These are phyloP conservation scores for Zootermopsis nevadensis DNA, from an alignment of 2,888 invertebrate species.

Conservation along the genomic window DNA sequence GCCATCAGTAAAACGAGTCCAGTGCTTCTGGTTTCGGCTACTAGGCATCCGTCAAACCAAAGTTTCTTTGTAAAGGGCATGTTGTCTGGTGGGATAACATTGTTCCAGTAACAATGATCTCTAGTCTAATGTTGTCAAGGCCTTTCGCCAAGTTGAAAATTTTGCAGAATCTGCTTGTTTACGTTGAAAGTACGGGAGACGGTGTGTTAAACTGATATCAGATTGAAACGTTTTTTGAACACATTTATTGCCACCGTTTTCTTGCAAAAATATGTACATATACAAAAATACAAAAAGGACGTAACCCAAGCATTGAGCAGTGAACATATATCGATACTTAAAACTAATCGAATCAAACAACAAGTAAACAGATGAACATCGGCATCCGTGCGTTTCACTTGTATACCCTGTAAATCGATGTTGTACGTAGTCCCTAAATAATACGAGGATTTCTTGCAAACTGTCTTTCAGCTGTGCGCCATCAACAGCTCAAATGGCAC, in stretches of 20 bases:
- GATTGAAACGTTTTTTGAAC: background rate
- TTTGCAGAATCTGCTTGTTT: no score
- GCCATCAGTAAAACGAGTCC: no score
- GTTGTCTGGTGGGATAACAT: no score
- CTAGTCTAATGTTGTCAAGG: no score
- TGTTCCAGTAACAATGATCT: no score
- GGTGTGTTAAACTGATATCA: no score
- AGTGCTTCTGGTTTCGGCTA: no score
- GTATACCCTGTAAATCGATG: slow-evolving; percentile 30
- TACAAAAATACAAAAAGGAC: slow-evolving; percentile 45
- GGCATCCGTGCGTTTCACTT: background rate
- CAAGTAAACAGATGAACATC: slow-evolving; percentile 12
- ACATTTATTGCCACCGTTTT: slow-evolving; percentile 54
- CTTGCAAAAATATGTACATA: slow-evolving; percentile 52
- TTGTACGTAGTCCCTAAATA: slow-evolving; percentile 25
- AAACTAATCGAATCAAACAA: slow-evolving; percentile 38
- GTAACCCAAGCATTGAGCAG: slow-evolving; percentile 37
- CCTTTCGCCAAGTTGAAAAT: no score
- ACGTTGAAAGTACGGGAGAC: no score
- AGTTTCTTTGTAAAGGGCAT: no score
- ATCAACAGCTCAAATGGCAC: slow-evolving; percentile 10
- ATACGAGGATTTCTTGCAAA: slow-evolving; percentile 3
- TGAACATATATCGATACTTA: background rate
- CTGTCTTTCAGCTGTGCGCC: background rate
- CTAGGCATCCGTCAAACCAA: no score